Conservation (phyloP, 2,113 vertebrate genomes). For the Globicephala melas region DNA sequence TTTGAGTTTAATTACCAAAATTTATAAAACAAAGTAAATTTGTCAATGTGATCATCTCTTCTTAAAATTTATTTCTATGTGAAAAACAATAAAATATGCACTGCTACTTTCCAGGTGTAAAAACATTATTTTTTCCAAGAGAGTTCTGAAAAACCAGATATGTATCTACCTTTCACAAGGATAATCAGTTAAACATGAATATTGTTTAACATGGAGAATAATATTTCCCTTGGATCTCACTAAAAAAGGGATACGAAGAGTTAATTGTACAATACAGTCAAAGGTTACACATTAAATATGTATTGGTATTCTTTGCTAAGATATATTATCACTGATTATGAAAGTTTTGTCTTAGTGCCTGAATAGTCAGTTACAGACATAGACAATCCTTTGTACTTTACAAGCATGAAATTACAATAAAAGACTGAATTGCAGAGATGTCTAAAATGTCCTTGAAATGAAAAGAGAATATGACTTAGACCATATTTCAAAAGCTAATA, state of each 20-base stretch:
- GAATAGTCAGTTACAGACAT: constrained; percentile 74
- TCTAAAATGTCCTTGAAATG: constrained; percentile 79
- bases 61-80: constrained; percentile 36
- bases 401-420: constrained; percentile 75
- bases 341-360: constrained; percentile 66
- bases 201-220: constrained; percentile 23
- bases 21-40: constrained; percentile 24
- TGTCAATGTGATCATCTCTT: constrained; percentile 23
- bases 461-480: constrained; percentile 53
- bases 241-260: background rate
- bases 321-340: constrained; percentile 62
- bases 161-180: constrained; percentile 3
- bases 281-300: constrained; percentile 37
- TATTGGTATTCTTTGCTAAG: constrained; percentile 45
- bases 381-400: constrained; percentile 70
- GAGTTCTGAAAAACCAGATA: constrained; percentile 25
- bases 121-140: background rate
- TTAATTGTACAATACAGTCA: constrained; percentile 37
- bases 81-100: constrained; percentile 42
- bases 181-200: constrained; percentile 22
- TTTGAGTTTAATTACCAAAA: constrained; percentile 14
- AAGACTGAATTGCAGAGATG: constrained; percentile 64
- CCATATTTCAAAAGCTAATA: constrained; percentile 66
- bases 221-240: background rate
- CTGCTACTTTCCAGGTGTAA: background rate